Conservation (phyloP, 2,113 vertebrate genomes). For the Ceyx melanurus region DNA sequence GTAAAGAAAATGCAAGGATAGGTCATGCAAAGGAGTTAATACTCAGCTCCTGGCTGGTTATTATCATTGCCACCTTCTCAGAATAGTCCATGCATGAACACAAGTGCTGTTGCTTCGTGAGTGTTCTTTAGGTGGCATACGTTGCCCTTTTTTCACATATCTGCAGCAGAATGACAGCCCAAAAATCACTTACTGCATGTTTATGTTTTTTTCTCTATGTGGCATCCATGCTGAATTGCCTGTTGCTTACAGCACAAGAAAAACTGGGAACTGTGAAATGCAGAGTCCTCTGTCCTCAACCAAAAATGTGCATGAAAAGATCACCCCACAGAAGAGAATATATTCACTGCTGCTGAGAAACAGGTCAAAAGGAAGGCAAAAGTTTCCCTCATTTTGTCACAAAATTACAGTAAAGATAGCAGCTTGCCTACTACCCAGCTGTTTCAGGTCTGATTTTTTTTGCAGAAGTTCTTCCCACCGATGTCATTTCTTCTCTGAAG, state of each 20-base stretch:
- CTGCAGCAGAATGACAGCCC: neutral
- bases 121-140: neutral
- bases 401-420: neutral
- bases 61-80: neutral
- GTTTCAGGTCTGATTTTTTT: neutral
- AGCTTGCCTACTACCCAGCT: neutral
- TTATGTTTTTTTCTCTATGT: neutral
- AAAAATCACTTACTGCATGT: neutral
- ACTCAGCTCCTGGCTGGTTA: neutral
- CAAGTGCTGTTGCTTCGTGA: accelerated
- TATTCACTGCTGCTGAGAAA: neutral
- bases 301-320: neutral
- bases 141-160: neutral
- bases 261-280: neutral
- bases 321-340: neutral
- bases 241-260: neutral
- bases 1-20: neutral
- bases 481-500: neutral
- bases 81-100: neutral
- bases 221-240: neutral
- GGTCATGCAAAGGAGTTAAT: neutral
- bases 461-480: neutral
- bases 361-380: neutral
- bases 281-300: neutral
- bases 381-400: neutral